A percentile compares a stretch with the other conserved stretches of the same genome.
Evolutionary conservation across 2,797 vertebrate genomes (phyloP).

Genomic region (Malacoctenus gilli): DNA sequence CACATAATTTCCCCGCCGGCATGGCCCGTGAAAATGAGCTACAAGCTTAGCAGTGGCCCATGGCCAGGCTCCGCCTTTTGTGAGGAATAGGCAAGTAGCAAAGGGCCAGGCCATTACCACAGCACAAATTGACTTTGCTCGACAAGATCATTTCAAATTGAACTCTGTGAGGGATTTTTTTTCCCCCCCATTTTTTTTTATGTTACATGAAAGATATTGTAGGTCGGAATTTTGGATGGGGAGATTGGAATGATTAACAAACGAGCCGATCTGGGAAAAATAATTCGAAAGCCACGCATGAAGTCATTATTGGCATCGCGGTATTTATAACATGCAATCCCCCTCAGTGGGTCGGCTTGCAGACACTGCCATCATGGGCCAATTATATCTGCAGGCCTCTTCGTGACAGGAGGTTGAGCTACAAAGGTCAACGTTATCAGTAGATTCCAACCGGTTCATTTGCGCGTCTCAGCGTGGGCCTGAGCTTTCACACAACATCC

Average conservation of each 20-base stretch:
- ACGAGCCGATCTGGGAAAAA: too few relatives aligned
- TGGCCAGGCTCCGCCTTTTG: conserved; percentile 34
- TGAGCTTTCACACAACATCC: conserved; percentile 17
- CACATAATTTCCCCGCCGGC: conserved; percentile 41
- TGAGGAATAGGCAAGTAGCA: conserved; percentile 48
- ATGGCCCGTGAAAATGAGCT: conserved; percentile 60
- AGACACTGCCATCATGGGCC: conserved; percentile 24
- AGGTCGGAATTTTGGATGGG: background rate
- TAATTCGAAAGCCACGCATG: background rate
- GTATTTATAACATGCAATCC: conserved; percentile 17
- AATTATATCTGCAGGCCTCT: conserved; percentile 51
- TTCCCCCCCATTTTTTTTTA: conserved; percentile 1
- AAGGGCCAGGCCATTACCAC: conserved; percentile 57
- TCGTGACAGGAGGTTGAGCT: conserved; percentile 33
- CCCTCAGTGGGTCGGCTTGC: background rate
- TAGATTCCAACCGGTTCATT: conserved; percentile 34
- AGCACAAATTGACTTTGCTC: conserved; percentile 51
- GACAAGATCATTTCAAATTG: conserved; percentile 50
- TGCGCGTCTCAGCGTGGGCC: conserved; percentile 22
- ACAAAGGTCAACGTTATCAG: conserved; percentile 58
- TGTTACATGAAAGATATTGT: conserved; percentile 18
- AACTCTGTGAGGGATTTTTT: conserved; percentile 9
- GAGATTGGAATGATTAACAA: conserved; percentile 9
- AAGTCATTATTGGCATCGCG: conserved; percentile 13
- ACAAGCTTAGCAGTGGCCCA: conserved; percentile 53